Conservation (phyloP, 2,797 vertebrate genomes). For the Sebastiscus tertius region DNA sequence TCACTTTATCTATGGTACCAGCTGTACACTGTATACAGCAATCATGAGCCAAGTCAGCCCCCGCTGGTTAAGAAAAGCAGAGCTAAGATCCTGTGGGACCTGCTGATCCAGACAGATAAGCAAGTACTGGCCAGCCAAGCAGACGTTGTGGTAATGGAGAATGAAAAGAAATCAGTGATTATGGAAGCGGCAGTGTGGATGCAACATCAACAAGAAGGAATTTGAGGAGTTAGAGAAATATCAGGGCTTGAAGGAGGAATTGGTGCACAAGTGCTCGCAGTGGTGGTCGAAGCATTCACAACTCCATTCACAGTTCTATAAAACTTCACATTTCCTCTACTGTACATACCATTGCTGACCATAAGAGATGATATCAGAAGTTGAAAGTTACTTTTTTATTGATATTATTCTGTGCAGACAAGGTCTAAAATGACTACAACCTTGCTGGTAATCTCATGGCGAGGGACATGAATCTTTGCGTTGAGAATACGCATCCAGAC, state of each 20-base stretch:
- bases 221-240: neutral
- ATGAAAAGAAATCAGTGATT: conserved; percentile 4
- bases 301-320: neutral
- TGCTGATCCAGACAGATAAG: conserved; percentile 34
- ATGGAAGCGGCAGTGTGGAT: neutral
- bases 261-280: neutral
- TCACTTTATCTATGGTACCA: neutral
- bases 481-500: neutral
- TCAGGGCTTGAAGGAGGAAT: neutral
- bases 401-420: neutral
- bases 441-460: neutral
- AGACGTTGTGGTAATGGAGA: conserved; percentile 17
- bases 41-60: neutral
- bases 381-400: neutral
- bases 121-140: conserved; percentile 7
- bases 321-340: neutral
- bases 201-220: conserved; percentile 7
- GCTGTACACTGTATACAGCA: neutral
- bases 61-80: conserved; percentile 1
- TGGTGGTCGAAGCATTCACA: neutral
- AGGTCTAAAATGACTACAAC: neutral
- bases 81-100: conserved; percentile 10
- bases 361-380: neutral
- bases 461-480: neutral
- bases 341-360: neutral